A percentile compares a stretch with the other conserved stretches of the same genome.
phyloP scores from a whole-genome alignment of 2,797 vertebrate species.

The Discoglossus pictus region DNA sequence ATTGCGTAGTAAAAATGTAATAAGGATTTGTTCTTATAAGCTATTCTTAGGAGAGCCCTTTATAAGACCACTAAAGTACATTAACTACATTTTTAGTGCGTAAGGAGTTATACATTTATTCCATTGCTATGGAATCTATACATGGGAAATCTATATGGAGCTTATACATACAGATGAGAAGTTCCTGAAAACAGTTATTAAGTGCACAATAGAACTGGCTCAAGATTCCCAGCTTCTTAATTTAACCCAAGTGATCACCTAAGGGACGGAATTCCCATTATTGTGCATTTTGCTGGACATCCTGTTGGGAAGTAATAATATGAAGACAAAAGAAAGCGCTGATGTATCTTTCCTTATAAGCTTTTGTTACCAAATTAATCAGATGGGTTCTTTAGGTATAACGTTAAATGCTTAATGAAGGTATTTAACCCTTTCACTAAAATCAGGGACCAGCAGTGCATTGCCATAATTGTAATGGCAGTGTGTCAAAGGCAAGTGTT shows the following conservation, averaged over 20 bases:
- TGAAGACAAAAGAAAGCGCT: constrained; percentile 31
- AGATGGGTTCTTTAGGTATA: neutral
- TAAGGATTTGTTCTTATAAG: too few species aligned
- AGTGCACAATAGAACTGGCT: constrained; percentile 33
- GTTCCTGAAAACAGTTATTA: constrained; percentile 42
- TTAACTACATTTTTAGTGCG: neutral
- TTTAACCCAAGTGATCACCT: constrained; percentile 50
- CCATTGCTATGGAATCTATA: too few species aligned
- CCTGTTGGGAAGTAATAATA: constrained; percentile 51
- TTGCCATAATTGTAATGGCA: too few species aligned
- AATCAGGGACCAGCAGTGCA: too few species aligned
- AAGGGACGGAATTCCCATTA: constrained; percentile 50
- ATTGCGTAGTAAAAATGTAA: too few species aligned
- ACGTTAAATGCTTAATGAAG: neutral
- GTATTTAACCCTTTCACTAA: neutral
- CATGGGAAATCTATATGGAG: neutral
- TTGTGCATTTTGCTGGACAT: constrained; percentile 48
- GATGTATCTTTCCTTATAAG: constrained; percentile 44
- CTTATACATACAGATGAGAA: neutral
- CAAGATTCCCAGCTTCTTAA: constrained; percentile 46
- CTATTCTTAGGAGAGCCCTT: too few species aligned
- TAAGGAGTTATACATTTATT: too few species aligned
- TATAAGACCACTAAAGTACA: too few species aligned
- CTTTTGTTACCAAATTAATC: constrained; percentile 22
- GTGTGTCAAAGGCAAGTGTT: too few species aligned